Percentiles rank a stretch among this genome's conserved stretches.
These are phyloP conservation scores for Platysternon megacephalum DNA, from an alignment of 2,113 vertebrate genomes.

Conservation along the genomic window DNA sequence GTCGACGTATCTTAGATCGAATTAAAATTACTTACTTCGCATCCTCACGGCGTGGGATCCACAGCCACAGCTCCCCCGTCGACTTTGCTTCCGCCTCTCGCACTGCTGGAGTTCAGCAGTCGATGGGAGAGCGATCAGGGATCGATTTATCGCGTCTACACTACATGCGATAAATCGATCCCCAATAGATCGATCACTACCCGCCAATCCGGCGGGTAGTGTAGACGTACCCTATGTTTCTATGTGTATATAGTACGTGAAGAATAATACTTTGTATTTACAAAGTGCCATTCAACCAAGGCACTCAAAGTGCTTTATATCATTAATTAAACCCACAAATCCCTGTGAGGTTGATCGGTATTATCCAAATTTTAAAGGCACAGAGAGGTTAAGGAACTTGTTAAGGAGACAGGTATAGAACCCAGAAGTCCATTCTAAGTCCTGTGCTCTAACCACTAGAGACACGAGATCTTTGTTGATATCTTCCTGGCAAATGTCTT, in stretches of 20 bases:
- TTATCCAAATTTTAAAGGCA: background rate
- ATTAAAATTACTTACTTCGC: too few relatives aligned
- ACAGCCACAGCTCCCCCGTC: too few relatives aligned
- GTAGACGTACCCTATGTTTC: too few relatives aligned
- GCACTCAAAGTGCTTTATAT: background rate
- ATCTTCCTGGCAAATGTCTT: background rate
- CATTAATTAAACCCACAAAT: background rate
- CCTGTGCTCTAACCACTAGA: background rate
- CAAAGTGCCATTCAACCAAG: background rate
- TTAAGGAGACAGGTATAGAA: background rate
- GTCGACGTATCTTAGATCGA: too few relatives aligned
- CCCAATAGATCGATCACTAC: too few relatives aligned
- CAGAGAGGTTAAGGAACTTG: background rate
- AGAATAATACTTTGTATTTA: background rate
- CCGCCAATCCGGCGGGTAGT: too few relatives aligned
- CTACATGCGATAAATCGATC: too few relatives aligned
- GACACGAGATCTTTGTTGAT: background rate
- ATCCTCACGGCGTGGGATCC: too few relatives aligned
- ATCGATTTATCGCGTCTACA: too few relatives aligned
- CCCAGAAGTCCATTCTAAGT: background rate
- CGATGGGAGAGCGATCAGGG: too few relatives aligned
- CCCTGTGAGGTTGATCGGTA: background rate
- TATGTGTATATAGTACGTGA: background rate
- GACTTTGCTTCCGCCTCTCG: too few relatives aligned
- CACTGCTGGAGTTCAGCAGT: too few relatives aligned